phyloP scores from a whole-genome alignment of 2,888 invertebrate species.

The Argynnis bischoffii region DNA sequence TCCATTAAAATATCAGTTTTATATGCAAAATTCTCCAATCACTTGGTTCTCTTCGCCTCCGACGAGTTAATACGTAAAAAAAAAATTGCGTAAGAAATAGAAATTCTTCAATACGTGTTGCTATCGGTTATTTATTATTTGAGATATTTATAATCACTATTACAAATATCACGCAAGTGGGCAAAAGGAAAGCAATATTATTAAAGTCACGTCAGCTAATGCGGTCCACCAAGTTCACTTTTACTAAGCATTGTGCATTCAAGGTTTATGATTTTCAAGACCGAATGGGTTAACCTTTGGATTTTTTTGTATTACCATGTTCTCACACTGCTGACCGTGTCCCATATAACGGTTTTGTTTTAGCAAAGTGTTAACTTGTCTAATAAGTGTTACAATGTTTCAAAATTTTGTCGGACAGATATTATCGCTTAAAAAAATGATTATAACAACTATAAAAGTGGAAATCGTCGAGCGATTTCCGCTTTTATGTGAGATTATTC shows the following conservation, averaged over 20 bases:
- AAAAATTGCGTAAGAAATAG: too few relatives aligned
- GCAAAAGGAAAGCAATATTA: slow-evolving; percentile 22
- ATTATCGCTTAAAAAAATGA: too few relatives aligned
- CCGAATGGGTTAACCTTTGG: slow-evolving; percentile 17
- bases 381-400: slow-evolving; percentile 10
- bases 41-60: too few relatives aligned
- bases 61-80: too few relatives aligned
- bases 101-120: background rate
- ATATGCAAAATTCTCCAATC: too few relatives aligned
- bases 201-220: slow-evolving; percentile 20
- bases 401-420: too few relatives aligned
- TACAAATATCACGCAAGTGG: slow-evolving; percentile 12
- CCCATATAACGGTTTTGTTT: slow-evolving; percentile 42
- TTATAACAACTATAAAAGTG: too few relatives aligned
- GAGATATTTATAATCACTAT: background rate
- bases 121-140: background rate
- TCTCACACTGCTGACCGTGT: slow-evolving; percentile 72
- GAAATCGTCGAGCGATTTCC: background rate
- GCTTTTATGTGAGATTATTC: too few relatives aligned
- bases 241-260: slow-evolving; percentile 21
- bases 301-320: slow-evolving; percentile 36
- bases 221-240: slow-evolving; percentile 12
- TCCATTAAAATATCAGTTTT: too few relatives aligned
- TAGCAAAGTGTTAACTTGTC: slow-evolving; percentile 11
- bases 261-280: slow-evolving; percentile 25